Base-by-base conservation (phyloP, 2,113 vertebrate genomes). In the Epinephelus lanceolatus region DNA sequence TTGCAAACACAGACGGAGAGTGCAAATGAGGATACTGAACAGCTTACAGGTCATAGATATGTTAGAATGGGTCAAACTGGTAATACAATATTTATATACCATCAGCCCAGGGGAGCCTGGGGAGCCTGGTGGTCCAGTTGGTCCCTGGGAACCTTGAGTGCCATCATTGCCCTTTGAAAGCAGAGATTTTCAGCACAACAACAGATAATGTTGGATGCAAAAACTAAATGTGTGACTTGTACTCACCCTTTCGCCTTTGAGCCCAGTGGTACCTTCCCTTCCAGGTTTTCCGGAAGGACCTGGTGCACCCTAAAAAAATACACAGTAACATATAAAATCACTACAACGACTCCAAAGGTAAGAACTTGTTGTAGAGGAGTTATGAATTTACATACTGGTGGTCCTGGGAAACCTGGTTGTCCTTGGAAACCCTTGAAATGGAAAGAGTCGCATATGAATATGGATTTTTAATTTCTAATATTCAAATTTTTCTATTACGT, bases 351-450 rank as follows among this genome's bases (percentile, higher is more conserved):
- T 37, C 5, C 3, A 19, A 60, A 61, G 56, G 17, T 33, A 53
- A 62, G 11, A 18, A 27, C 21, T 5, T 69, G n/a, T 6, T 18
- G 19, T 19, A 21, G 6, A 47, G 1, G 14, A 70, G 23, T 12
- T n/a, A 53, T 52, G 10, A 3, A 4, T 71, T 55, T 45, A 96
- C 96, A 94, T 90, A 99, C 98, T 47, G 95, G 96, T 0, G 95
- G 94, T 69, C 98, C 98, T 0, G 97, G 97, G 84, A 99, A 99
- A 78, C 98, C 98, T 0, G 97, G 96, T 55, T 95, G 95, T 86
- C 98, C 98, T 96, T 96, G 96, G 90, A 98, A 99, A 76, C 98
- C 98, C 98, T 99, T 77, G 0, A 30, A 84, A 91, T 18, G 78
- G 72, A 85, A 56, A 84, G 11, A 78, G 40, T 2, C 42, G 68